A percentile compares a stretch with the other conserved stretches of the same genome.
These are phyloP conservation scores for Hepsetus odoe DNA, from an alignment of 2,113 vertebrate genomes.

Conservation along the genomic window DNA sequence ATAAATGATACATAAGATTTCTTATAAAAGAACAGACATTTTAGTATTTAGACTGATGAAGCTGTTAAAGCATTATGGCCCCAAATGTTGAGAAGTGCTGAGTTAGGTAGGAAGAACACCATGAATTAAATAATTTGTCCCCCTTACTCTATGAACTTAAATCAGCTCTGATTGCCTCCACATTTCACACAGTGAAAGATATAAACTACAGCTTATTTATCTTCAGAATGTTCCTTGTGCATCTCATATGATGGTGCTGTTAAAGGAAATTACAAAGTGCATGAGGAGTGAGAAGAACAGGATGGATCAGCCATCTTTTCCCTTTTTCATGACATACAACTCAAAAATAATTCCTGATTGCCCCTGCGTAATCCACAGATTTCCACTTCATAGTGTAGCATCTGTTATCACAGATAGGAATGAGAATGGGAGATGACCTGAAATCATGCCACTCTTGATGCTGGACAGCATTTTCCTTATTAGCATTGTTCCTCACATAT, in stretches of 20 bases:
- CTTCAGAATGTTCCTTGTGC: conserved; percentile 1
- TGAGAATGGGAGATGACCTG: background rate
- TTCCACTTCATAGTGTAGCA: background rate
- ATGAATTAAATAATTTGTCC: conserved; percentile 11
- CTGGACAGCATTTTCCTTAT: background rate
- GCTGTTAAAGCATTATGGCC: conserved; percentile 5
- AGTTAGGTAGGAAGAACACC: background rate
- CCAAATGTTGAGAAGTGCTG: conserved; percentile 24
- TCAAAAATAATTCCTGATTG: conserved; percentile 24
- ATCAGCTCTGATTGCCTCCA: conserved; percentile 14
- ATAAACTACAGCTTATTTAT: conserved; percentile 18
- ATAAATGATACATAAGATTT: background rate
- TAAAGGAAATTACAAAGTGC: conserved; percentile 12
- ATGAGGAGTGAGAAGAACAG: conserved; percentile 8
- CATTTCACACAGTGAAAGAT: background rate
- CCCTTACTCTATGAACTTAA: conserved; percentile 26
- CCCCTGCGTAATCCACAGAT: conserved; percentile 17
- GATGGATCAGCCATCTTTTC: conserved; percentile 27
- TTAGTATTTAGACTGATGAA: background rate
- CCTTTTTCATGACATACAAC: background rate
- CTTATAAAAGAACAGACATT: conserved; percentile 24
- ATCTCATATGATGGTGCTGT: background rate
- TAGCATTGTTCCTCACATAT: too few species aligned
- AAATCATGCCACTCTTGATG: background rate
- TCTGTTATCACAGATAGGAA: background rate